Percentiles rank a stretch among this genome's conserved stretches.
Evolutionary conservation across 2,113 vertebrate species (phyloP).

Genomic region (Crotalus tigris): DNA sequence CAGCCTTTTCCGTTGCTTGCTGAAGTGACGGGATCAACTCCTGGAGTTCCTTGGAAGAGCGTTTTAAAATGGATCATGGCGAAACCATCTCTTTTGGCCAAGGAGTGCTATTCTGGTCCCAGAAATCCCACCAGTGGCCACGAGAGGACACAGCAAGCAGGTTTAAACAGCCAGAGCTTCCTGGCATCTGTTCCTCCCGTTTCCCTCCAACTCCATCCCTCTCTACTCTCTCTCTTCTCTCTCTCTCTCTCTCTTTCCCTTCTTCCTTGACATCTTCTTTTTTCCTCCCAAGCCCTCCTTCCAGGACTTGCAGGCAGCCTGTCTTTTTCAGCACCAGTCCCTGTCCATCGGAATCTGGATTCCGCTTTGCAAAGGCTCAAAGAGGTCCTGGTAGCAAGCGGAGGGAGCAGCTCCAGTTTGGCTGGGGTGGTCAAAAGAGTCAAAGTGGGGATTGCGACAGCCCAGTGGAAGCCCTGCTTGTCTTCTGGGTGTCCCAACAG

Average conservation of each 20-base stretch:
- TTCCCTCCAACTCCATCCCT: not conserved
- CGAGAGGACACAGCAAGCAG: not conserved
- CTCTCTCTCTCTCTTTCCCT: not conserved
- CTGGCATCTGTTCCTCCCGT: not conserved
- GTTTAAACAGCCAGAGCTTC: not conserved
- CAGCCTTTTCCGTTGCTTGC: not conserved
- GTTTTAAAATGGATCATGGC: not conserved
- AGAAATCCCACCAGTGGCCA: not conserved
- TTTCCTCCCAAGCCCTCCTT: not conserved
- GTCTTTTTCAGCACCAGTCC: not conserved
- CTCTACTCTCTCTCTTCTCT: not conserved
- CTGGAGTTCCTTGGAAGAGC: not conserved
- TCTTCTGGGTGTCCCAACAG: not conserved
- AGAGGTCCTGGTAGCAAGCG: not conserved
- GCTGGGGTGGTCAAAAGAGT: not conserved
- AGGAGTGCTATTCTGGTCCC: not conserved
- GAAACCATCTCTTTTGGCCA: not conserved
- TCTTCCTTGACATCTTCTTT: slow-evolving; percentile 2
- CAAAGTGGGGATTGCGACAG: not conserved
- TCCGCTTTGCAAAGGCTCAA: not conserved
- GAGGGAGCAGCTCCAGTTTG: not conserved
- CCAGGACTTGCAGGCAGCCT: not conserved
- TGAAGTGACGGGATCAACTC: not conserved
- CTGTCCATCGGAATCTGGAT: not conserved
- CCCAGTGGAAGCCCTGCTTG: not conserved